These are phyloP conservation scores for Okapia johnstoni DNA, from an alignment of 2,113 vertebrate genomes.

Conservation along the genomic window DNA sequence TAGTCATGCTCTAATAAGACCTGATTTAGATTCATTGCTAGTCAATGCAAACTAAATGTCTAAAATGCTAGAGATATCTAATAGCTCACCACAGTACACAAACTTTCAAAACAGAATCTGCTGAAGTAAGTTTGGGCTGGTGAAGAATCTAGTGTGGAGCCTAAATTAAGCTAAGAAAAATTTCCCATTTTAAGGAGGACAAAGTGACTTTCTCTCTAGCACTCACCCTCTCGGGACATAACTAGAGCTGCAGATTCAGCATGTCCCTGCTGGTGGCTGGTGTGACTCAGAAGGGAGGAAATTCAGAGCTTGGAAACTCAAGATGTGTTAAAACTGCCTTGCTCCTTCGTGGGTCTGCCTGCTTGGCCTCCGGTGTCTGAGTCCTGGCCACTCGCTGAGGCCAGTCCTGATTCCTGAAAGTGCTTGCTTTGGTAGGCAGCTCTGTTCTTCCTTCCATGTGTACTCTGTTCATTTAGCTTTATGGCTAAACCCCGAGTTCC, in stretches of 20 bases:
- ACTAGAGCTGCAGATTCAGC: not conserved
- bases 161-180: not conserved
- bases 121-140: slow-evolving; percentile 1
- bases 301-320: not conserved
- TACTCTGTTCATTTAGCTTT: not conserved
- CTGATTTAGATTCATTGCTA: slow-evolving; percentile 55
- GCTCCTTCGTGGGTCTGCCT: not conserved
- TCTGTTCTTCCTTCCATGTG: not conserved
- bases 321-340: not conserved
- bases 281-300: not conserved
- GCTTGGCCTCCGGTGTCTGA: rapidly evolving
- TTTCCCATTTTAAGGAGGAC: slow-evolving; percentile 8
- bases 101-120: not conserved
- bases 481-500: not conserved
- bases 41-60: slow-evolving; percentile 44
- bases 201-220: not conserved
- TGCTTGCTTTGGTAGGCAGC: not conserved
- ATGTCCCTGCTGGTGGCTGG: not conserved
- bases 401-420: not conserved
- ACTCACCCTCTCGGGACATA: not conserved
- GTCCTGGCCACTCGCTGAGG: not conserved
- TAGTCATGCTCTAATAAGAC: slow-evolving; percentile 43
- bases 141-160: not conserved
- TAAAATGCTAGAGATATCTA: slow-evolving; percentile 27
- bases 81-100: not conserved